Conservation (phyloP, 2,888 invertebrate species). For the Chaetoderma sp. region DNA sequence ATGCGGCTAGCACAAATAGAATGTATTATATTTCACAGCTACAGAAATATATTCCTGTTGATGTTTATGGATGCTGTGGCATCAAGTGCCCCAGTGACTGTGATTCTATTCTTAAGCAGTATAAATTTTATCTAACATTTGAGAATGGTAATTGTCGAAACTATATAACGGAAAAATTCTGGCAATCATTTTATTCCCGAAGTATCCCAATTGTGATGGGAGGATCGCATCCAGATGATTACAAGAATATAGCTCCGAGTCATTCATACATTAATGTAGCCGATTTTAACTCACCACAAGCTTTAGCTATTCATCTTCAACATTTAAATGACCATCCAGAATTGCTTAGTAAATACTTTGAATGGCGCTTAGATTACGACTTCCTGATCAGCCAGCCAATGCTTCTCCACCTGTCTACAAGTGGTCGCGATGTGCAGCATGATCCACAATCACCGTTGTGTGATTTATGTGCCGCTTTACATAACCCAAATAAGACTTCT, state of each 20-base stretch:
- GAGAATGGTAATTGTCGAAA: background rate
- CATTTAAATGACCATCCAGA: background rate
- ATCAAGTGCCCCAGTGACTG: background rate
- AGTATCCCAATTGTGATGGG: background rate
- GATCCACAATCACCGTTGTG: too few relatives aligned
- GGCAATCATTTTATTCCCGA: background rate
- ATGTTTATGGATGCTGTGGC: background rate
- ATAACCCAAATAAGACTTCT: too few relatives aligned
- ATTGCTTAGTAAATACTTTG: background rate
- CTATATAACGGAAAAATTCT: background rate
- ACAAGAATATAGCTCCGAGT: background rate
- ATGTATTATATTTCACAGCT: background rate
- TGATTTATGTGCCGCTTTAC: too few relatives aligned
- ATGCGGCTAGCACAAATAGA: background rate
- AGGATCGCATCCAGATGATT: background rate
- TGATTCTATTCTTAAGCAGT: background rate
- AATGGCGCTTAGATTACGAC: too few relatives aligned
- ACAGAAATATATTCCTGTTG: background rate
- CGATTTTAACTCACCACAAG: background rate
- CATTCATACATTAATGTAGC: background rate
- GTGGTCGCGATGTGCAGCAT: too few relatives aligned
- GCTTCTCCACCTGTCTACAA: too few relatives aligned
- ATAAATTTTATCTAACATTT: background rate
- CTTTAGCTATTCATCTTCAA: background rate
- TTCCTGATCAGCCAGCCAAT: too few relatives aligned